Conservation (phyloP, 2,797 vertebrate genomes). For the Bovichtus variegatus region DNA sequence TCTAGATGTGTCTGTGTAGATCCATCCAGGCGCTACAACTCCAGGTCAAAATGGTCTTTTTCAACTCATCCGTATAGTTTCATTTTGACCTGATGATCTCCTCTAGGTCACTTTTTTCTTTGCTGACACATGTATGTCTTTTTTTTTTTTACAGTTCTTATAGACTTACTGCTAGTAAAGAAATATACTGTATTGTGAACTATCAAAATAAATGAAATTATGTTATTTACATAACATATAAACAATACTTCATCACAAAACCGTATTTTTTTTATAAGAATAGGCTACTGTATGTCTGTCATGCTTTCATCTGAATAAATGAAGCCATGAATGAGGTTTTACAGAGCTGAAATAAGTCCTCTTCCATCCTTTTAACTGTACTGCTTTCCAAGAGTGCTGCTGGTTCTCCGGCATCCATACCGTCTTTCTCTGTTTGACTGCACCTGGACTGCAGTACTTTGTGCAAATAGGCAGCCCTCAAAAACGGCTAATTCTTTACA, state of each 20-base stretch:
- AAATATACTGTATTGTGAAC: constrained; percentile 87
- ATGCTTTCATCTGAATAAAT: constrained; percentile 79
- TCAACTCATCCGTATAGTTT: background rate
- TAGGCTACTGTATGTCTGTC: constrained; percentile 83
- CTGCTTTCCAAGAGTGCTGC: constrained; percentile 66
- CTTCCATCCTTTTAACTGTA: constrained; percentile 35
- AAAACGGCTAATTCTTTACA: constrained; percentile 24
- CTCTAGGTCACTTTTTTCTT: constrained; percentile 42
- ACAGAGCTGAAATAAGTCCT: constrained; percentile 71
- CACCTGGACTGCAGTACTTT: constrained; percentile 54
- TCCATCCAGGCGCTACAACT: constrained; percentile 5
- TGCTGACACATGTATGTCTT: constrained; percentile 57
- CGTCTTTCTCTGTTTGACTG: constrained; percentile 41
- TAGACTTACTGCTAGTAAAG: constrained; percentile 79
- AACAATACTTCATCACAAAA: constrained; percentile 80
- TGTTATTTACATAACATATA: constrained; percentile 88
- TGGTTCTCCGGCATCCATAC: constrained; percentile 68
- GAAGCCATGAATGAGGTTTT: constrained; percentile 78
- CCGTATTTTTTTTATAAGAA: constrained; percentile 67
- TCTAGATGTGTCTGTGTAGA: background rate
- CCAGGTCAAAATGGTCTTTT: constrained; percentile 7
- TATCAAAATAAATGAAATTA: constrained; percentile 89
- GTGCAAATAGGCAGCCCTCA: constrained; percentile 65
- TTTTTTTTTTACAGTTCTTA: constrained; percentile 60
- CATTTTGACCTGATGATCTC: constrained; percentile 35